These are phyloP conservation scores for Latrodectus elegans DNA, from an alignment of 2,888 invertebrate species.

Conservation along the genomic window DNA sequence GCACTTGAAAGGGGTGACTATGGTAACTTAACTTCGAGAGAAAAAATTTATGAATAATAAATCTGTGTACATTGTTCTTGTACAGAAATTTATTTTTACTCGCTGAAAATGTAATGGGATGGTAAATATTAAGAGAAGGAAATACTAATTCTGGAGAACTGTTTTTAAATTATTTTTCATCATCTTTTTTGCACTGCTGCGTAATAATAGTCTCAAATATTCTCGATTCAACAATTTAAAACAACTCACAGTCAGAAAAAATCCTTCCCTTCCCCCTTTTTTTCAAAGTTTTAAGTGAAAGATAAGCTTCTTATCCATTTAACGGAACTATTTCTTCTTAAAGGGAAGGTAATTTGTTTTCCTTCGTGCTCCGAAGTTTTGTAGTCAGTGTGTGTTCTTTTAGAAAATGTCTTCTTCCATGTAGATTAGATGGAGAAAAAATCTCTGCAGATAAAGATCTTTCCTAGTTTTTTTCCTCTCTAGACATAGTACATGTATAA, in stretches of 20 bases:
- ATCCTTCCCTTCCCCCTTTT: background rate
- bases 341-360: conserved; percentile 9
- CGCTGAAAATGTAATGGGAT: too few relatives aligned
- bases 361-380: background rate
- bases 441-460: too few relatives aligned
- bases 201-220: background rate
- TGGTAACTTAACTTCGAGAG: too few relatives aligned
- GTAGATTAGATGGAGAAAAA: background rate
- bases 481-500: background rate
- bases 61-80: too few relatives aligned
- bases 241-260: background rate
- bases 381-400: background rate
- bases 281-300: conserved; percentile 24
- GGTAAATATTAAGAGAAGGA: too few relatives aligned
- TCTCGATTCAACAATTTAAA: background rate
- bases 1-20: too few relatives aligned
- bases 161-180: too few relatives aligned
- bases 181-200: background rate
- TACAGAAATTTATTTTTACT: too few relatives aligned
- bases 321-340: conserved; percentile 23
- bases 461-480: background rate
- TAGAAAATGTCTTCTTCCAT: background rate
- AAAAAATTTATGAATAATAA: too few relatives aligned
- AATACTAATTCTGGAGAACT: too few relatives aligned
- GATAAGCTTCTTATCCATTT: conserved; percentile 40